Conservation (phyloP, 1,140 invertebrate genomes). For the Drosophila parvula region DNA sequence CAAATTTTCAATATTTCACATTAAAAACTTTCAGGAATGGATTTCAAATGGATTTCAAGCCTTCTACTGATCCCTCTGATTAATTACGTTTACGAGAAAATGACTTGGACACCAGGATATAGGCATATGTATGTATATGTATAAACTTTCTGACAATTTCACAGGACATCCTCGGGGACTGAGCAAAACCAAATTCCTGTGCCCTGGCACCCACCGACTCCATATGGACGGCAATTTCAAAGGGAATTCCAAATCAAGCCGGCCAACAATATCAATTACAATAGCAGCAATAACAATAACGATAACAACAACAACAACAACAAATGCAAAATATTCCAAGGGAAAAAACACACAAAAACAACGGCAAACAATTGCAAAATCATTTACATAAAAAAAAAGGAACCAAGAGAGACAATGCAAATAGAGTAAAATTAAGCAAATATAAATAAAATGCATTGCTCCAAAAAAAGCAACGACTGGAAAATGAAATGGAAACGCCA, state of each 20-base stretch:
- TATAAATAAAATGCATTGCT: slow-evolving; percentile 62
- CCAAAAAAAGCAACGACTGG: slow-evolving; percentile 37
- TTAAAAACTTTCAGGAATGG: no score
- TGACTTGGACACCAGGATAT: background rate
- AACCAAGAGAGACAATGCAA: slow-evolving; percentile 44
- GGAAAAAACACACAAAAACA: slow-evolving; percentile 12
- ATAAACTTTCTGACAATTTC: slow-evolving; percentile 11
- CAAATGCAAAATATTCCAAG: background rate
- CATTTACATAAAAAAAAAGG: slow-evolving; percentile 60
- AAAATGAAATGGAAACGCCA: slow-evolving; percentile 42
- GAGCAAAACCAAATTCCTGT: background rate
- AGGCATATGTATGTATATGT: slow-evolving; percentile 2
- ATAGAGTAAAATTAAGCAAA: slow-evolving; percentile 62
- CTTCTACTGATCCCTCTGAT: background rate
- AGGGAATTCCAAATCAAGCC: slow-evolving; percentile 39
- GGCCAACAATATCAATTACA: slow-evolving; percentile 15
- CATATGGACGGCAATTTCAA: slow-evolving; percentile 38
- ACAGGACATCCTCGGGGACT: slow-evolving; percentile 5
- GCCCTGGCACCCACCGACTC: slow-evolving; percentile 13
- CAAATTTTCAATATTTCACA: no score
- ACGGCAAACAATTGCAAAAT: slow-evolving; percentile 42
- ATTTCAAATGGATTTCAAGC: background rate
- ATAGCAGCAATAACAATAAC: slow-evolving; percentile 14
- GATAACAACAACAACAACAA: slow-evolving; percentile 6
- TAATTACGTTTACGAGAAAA: slow-evolving; percentile 1